Base-by-base conservation (phyloP, 2,113 vertebrate genomes). In the Numenius arquata region DNA sequence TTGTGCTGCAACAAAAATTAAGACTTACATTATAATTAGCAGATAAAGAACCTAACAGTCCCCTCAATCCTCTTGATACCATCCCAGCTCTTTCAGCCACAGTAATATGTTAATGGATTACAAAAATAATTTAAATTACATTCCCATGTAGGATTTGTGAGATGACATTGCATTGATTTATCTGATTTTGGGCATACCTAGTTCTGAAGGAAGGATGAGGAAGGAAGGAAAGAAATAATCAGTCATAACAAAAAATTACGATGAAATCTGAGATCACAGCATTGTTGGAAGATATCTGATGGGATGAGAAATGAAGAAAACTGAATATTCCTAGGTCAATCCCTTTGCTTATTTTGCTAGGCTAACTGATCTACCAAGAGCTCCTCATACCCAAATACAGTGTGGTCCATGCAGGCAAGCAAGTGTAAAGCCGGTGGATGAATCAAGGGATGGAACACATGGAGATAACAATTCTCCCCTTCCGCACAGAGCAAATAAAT, bases 21-120 rank as follows among this genome's bases (percentile, higher is more conserved):
- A 52, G 53, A 30, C 34, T 67, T 80, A n/a, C 8, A 23, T 67
- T 43, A 5, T 40, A 91, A 93, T 87, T 87, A 68, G 17, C 18
- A 86, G 56, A 40, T 65, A 59, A 85, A 56, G 30, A 70, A 63
- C 6, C 5, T 30, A 68, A n/a, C 9, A 62, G 21, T 56, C 48
- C 20, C 6, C 18, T 85, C 25, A 96, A 71, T 50, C 32, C 38
- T 72, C 48, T 78, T 1, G 34, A 52, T 3, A 30, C 34, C 52
- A 48, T 4, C 30, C 36, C 0, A 0, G 15, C 13, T 72, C 30
- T 85, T 86, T n/a, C 47, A 50, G 38, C 6, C 9, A 21, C 11
- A 29, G 38, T 55, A 68, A 82, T 72, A 32, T 25, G 72, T 65
- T n/a, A 0, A 45, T 23, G 23, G 47, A n/a, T 85, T 82, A 9